Evolutionary conservation across 1,140 invertebrate species (phyloP).

Genomic region (Rhopalosiphum maidis): DNA sequence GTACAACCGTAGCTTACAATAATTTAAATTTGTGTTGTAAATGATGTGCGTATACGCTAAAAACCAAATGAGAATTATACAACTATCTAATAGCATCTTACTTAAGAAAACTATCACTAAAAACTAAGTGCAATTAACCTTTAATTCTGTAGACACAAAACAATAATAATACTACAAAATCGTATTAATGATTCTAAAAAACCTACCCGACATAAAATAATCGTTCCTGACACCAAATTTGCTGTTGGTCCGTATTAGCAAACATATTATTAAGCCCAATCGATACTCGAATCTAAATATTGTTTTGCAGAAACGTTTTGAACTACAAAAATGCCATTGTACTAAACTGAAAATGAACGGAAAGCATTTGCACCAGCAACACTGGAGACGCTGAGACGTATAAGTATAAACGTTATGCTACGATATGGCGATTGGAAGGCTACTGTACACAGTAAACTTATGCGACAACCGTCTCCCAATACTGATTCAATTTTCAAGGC

Average conservation of each 20-base stretch:
- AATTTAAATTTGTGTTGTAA: not conserved
- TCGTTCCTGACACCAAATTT: slow-evolving; percentile 41
- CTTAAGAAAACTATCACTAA: not conserved
- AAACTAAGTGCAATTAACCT: not conserved
- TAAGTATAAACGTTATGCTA: not conserved
- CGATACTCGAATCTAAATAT: not conserved
- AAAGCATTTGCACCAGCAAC: not conserved
- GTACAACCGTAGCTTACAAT: not conserved
- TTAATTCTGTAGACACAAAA: not conserved
- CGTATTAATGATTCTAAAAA: slow-evolving; percentile 6
- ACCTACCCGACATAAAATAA: slow-evolving; percentile 36
- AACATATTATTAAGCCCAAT: slow-evolving; percentile 11
- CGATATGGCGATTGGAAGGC: not conserved
- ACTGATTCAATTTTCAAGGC: slow-evolving; percentile 37
- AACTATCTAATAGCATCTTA: not conserved
- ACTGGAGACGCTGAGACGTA: not conserved
- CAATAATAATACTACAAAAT: not conserved
- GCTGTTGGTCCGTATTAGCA: slow-evolving; percentile 4
- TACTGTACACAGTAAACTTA: not conserved
- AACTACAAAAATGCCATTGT: not conserved
- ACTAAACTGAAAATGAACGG: not conserved
- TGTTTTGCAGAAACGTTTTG: not conserved
- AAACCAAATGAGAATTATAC: not conserved
- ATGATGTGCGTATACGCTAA: not conserved
- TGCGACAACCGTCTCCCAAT: slow-evolving; percentile 24